These are phyloP conservation scores for Sanderia malayensis DNA, from an alignment of 30 jellyfish, hydroid and myxozoan species.

Conservation along the genomic window DNA sequence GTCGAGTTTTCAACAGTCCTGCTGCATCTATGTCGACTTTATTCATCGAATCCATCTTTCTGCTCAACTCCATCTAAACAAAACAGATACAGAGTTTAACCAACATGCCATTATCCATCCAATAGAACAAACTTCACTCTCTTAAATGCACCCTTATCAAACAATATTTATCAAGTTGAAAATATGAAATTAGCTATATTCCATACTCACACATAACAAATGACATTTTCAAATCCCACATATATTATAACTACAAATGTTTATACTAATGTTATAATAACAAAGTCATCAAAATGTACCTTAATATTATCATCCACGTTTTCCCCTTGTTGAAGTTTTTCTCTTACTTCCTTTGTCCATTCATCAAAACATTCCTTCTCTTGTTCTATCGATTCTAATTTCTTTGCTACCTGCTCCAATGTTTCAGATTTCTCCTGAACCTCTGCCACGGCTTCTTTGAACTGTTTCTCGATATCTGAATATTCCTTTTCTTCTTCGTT, in stretches of 20 bases:
- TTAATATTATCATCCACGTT: constrained; percentile 3
- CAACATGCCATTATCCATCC: too few species aligned
- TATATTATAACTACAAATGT: too few species aligned
- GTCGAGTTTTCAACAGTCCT: constrained; percentile 16
- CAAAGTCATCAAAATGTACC: too few species aligned
- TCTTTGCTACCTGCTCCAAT: constrained; percentile 49
- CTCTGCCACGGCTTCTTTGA: constrained; percentile 30
- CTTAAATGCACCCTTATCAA: too few species aligned
- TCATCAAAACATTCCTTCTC: constrained; percentile 53
- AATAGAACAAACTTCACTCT: too few species aligned
- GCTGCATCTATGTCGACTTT: constrained; percentile 45
- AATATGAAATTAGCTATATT: too few species aligned
- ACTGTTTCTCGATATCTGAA: constrained; percentile 23
- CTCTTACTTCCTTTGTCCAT: constrained; percentile 47
- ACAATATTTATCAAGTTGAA: too few species aligned
- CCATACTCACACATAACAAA: too few species aligned
- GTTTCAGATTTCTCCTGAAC: constrained; percentile 42
- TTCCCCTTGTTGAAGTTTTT: constrained; percentile 38
- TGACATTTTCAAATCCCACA: too few species aligned
- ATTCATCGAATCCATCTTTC: constrained; percentile 38
- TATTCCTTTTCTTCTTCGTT: constrained; percentile 38
- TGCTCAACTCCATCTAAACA: constrained; percentile 18
- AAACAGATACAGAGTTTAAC: too few species aligned
- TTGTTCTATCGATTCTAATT: constrained; percentile 50
- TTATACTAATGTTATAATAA: too few species aligned